Base-by-base conservation (phyloP, 2,797 vertebrate species). In the Amazona ochrocephala region DNA sequence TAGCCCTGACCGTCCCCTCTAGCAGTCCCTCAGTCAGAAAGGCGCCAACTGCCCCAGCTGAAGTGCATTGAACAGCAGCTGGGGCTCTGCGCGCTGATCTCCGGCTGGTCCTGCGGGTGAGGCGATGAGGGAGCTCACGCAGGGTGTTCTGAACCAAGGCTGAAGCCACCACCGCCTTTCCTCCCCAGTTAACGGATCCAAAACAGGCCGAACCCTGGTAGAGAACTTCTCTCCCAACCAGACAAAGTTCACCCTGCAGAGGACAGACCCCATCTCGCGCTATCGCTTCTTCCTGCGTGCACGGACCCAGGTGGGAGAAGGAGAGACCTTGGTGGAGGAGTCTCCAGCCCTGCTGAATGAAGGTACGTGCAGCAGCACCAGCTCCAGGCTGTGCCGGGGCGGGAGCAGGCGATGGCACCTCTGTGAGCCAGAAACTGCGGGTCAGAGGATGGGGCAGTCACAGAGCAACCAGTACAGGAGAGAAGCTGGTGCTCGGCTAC, bases 281-380 rank as follows among this genome's bases (percentile, higher is more conserved):
- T 99, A 99, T 79, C 99, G 98, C 96, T 99, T 99, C 96, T 97
- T 85, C 80, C 98, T 99, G 95, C 98, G 98, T 1, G 99, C 99
- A 22, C 98, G 98, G 77, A 99, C 99, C 1, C 98, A 99, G 97
- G 98, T 98, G 97, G 99, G 99, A 61, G 94, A 98, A 4, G 99
- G 99, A 66, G 98, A 99, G 71, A 50, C 97, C 9, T 92, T 97
- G 68, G 96, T 97, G 4, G 97, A 98, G 94, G 99, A 99, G 71
- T 99, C 99, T 0, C 98, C 99, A 2, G 97, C 98, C 34, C 98
- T 98, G 53, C 83, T 98, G 22, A 99, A 99, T 2, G 99, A 99
- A 98, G 99, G 99, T 99, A 97, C 93, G 98, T 85, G 53, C 24
- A 26, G 27, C 15, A 60, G 11, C 3, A 24, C 13, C 24, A 14